Base-by-base conservation (phyloP, 1,140 invertebrate genomes). In the Neodiprion pinetum region DNA sequence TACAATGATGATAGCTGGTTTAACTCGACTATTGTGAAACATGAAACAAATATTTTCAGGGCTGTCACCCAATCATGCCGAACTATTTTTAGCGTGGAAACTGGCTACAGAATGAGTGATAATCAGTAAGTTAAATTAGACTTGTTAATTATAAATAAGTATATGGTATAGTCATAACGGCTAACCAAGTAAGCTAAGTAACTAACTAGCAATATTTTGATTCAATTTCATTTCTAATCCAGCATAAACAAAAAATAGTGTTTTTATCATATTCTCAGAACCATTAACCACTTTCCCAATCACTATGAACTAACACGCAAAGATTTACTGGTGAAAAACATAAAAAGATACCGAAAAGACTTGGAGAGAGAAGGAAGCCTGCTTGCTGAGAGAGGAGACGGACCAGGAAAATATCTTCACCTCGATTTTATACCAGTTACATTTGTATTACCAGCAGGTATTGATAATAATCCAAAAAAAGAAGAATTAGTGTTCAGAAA, bases 301-400 rank as follows among this genome's bases (percentile, higher is more conserved):
- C 96, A 99, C 87, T 98, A 98, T 82, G 97, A 99, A 84, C 88
- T 99, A 14, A 97, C 97, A 4, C 90, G 97, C 1, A 99, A 99
- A 88, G 97, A 99, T 90, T 88, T 98, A 23, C 90, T 99, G 73
- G 96, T 98, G 4, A 98, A 98, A 88, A 99, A 99, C 85, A 97
- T 99, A 71, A 98, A 98, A 86, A 89, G 97, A 53, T 98, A 98
- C 86, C 88, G 96, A 49, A 95, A 96, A 81, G 96, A 98, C 81
- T 88, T 98, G 67, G 96, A 98, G 81, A 92, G 95, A 79, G 97
- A 98, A 85, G 95, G 95, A 23, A 97, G 93, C 88, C 92, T 94
- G 0, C 83, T 98, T 66, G 96, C 96, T 0, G 95, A 97, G 83
- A 91, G 93, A 80, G 92, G 92, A 28, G 92, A 94, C 77, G 92